Percentiles rank a stretch among this genome's conserved stretches.
phyloP scores from a whole-genome alignment of 2,797 vertebrate species.

The Aphelocoma californica region DNA sequence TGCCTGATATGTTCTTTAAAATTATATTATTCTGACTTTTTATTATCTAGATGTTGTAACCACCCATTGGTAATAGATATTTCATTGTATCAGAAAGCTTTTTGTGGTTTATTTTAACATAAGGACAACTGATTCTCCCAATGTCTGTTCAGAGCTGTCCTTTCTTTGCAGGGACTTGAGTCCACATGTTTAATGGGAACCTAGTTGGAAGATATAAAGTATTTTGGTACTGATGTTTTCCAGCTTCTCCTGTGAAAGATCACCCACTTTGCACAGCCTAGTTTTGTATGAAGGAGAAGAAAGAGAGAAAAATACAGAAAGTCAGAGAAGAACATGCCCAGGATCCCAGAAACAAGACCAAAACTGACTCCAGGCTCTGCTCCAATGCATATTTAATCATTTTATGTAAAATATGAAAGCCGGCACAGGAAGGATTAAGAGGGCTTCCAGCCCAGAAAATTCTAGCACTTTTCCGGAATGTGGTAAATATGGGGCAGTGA shows the following conservation, averaged over 20 bases:
- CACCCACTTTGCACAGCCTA: background rate
- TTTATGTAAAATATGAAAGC: background rate
- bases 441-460: conserved; percentile 15
- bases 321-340: background rate
- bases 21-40: background rate
- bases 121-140: background rate
- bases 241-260: background rate
- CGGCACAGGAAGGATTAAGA: conserved; percentile 28
- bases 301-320: background rate
- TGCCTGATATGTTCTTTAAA: background rate
- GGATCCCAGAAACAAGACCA: background rate
- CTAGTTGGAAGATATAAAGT: background rate
- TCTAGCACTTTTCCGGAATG: background rate
- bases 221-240: background rate
- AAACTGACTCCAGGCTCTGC: background rate
- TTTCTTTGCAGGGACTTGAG: background rate
- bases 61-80: background rate
- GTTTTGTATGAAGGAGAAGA: background rate
- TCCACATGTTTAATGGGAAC: background rate
- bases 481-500: background rate
- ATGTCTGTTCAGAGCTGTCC: background rate
- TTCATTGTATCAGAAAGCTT: background rate
- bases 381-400: background rate
- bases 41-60: background rate
- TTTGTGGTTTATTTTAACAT: background rate